Base-by-base conservation (phyloP, 2,888 invertebrate species). In the Apodemia mormo region DNA sequence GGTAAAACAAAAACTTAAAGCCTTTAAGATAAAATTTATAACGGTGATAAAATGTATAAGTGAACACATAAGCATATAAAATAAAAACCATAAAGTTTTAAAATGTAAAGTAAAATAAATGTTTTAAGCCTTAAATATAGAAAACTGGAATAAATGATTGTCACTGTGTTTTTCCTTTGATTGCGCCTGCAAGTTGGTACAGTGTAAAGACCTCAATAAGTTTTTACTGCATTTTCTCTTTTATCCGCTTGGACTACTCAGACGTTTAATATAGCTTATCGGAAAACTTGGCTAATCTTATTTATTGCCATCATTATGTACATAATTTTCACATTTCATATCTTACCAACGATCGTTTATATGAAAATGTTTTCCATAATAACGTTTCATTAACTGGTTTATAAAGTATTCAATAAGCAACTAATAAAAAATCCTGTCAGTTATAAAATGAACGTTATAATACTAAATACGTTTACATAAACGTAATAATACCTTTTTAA, bases 201-300 rank as follows among this genome's bases (percentile, higher is more conserved):
- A 81, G 80, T 81, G 80, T 82, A 80, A 82, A 80, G 82, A 81
- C 86, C 85, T 82, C 85, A 79, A 85, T 87, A 83, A 14, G 77
- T 87, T 88, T 88, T 88, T 88, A 79, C 81, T 73, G 73, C 72
- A 82, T 84, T 88, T 88, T 88, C 88, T 88, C 88, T 87, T 87
- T 85, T 84, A 85, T 76, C 73, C 74, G 71, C 76, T 75, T 72
- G 75, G 73, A 73, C 70, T 68, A 70, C 70, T 71, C 67, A 66
- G 14, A 61, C 30, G 68, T 68, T 66, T 68, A 67, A 70, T 71
- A 40, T 61, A 49, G 67, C 70, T 71, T 70, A 73, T 64, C 30
- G 61, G 56, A n/a, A 66, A 45, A 64, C 54, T 71, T 68, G 68
- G 72, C 71, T 65, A 49, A 65, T 72, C 58, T 22, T 49, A 10